Base-by-base conservation (phyloP, 2,888 invertebrate genomes). In the Lypha dubia region DNA sequence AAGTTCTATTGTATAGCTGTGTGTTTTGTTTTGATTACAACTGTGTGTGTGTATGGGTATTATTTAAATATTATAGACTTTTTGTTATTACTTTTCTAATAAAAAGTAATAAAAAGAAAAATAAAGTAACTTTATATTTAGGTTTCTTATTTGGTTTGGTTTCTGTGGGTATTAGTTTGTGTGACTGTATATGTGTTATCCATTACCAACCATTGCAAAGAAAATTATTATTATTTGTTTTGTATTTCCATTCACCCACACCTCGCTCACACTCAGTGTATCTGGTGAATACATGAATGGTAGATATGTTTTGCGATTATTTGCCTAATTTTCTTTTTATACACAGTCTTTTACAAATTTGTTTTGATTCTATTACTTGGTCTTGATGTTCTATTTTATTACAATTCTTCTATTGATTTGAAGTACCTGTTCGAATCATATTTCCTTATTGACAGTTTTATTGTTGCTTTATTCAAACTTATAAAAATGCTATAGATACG, bases 241-340 rank as follows among this genome's bases (percentile, higher is more conserved):
- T 35, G 9, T 60, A 1, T 65, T 65, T 11, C 17, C 13, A n/a
- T 46, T 24, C 46, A 28, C 13, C 1, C 9, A 15, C 46, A 28
- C 13, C 1, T 3, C 28, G 28, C 28, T 28, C 5, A 28, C 5
- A 7, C 46, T 7, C 17, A 7, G 8, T n/a, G 6, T 41, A 3
- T 41, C n/a, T n/a, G n/a, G n/a, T n/a, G n/a, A 11, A 8, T 8
- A 13, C 5, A 41, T 41, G 13, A 11, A 11, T 9, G 6, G 32
- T 32, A 41, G 8, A 15, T 62, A 4, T 17, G 60, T 9, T 0
- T 60, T 28, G 20, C 4, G 9, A 17, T 1, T 22, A 22, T 51
- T 22, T 51, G 56, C 70, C 75, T 76, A 82, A 82, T 76, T 75
- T 82, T 32, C 71, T 35, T 81, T 70, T 75, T 63, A 70, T 63